These are phyloP conservation scores for Argya squamiceps DNA, from an alignment of 2,797 vertebrate species.

Conservation along the genomic window DNA sequence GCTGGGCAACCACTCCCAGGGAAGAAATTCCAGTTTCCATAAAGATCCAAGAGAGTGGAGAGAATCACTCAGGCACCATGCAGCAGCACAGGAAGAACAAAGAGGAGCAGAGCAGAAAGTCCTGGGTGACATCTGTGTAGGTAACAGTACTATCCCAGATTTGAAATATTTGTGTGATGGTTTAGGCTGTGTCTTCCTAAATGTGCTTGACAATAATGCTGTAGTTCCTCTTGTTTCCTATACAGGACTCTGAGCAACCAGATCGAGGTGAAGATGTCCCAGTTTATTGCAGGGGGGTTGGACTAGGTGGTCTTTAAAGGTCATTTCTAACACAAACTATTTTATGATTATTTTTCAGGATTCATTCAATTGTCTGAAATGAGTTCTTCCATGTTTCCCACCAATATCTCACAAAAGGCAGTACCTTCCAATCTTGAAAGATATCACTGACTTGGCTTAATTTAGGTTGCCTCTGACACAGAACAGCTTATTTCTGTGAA, in stretches of 20 bases:
- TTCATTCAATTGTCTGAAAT: not conserved
- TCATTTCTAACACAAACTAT: not conserved
- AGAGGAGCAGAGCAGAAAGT: not conserved
- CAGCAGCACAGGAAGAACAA: not conserved
- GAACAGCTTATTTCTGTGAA: not conserved
- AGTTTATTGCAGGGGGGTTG: not conserved
- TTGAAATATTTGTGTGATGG: not conserved
- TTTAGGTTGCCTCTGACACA: not conserved
- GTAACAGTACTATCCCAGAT: not conserved
- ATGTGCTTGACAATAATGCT: not conserved
- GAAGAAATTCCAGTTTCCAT: not conserved
- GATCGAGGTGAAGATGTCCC: accelerated
- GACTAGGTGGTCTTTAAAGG: not conserved
- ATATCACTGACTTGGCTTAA: not conserved
- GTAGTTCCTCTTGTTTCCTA: not conserved
- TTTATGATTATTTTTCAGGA: not conserved
- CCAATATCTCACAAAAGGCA: not conserved
- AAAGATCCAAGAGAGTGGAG: not conserved
- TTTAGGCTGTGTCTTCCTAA: not conserved
- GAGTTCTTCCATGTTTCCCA: not conserved
- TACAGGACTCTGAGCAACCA: not conserved
- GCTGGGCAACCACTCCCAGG: not conserved
- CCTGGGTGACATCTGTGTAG: not conserved
- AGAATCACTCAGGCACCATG: not conserved
- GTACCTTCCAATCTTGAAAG: not conserved